phyloP scores from a whole-genome alignment of 2,797 vertebrate species.

The Chaenodraco wilsoni region DNA sequence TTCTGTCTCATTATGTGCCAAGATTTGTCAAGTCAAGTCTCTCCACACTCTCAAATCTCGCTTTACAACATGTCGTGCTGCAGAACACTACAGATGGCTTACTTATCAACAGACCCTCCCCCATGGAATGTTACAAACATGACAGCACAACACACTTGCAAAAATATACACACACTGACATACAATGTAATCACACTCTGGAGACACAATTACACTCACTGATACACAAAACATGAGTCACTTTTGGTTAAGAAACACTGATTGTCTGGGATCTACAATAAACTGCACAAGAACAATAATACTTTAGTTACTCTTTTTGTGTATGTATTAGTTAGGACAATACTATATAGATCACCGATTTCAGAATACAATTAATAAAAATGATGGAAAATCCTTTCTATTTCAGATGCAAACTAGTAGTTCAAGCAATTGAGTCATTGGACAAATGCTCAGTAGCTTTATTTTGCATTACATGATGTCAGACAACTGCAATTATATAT shows the following conservation, averaged over 20 bases:
- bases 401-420: conserved; percentile 15
- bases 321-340: too few relatives aligned
- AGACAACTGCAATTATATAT: conserved; percentile 14
- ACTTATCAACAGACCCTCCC: conserved; percentile 88
- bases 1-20: conserved; percentile 90
- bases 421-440: conserved; percentile 23
- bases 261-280: conserved; percentile 27
- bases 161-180: conserved; percentile 83
- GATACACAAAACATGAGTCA: conserved; percentile 74
- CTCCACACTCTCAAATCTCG: conserved; percentile 86
- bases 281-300: conserved; percentile 22
- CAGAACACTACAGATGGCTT: conserved; percentile 90
- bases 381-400: conserved; percentile 9
- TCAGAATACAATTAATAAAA: conserved; percentile 8
- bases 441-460: conserved; percentile 6
- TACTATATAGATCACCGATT: conserved; percentile 9
- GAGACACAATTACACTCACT: conserved; percentile 69
- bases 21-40: conserved; percentile 90
- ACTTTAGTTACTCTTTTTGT: neutral
- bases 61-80: conserved; percentile 87
- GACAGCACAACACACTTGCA: conserved; percentile 85
- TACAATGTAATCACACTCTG: conserved; percentile 77
- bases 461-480: conserved; percentile 21
- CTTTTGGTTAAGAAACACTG: conserved; percentile 52
- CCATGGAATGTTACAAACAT: conserved; percentile 88